phyloP scores from a whole-genome alignment of 2,113 vertebrate genomes.

The Centropristis striata region DNA sequence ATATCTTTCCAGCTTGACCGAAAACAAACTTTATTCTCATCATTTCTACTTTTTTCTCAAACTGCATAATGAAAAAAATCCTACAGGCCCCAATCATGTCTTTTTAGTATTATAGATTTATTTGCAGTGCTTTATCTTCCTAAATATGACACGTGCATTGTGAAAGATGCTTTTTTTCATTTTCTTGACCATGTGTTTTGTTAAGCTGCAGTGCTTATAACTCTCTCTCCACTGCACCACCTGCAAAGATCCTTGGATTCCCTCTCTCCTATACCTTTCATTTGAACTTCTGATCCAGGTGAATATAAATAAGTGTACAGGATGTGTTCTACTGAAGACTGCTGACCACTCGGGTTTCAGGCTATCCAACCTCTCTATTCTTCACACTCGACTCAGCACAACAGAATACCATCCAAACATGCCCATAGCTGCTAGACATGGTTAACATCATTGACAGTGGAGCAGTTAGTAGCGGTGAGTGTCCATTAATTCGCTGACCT shows the following conservation, averaged over 20 bases:
- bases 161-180: neutral
- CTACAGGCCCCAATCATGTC: too few species aligned
- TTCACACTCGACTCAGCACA: conserved; percentile 21
- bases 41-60: too few species aligned
- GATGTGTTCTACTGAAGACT: neutral
- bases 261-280: conserved; percentile 18
- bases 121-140: neutral
- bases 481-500: conserved; percentile 61
- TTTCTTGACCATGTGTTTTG: neutral
- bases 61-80: too few species aligned
- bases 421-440: conserved; percentile 38
- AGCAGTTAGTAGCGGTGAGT: conserved; percentile 4
- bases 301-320: neutral
- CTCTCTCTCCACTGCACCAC: neutral
- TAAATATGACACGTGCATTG: neutral
- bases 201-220: neutral
- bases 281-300: conserved; percentile 12
- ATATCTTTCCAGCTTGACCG: too few species aligned
- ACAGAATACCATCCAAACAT: neutral
- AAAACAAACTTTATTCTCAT: too few species aligned
- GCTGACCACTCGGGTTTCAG: neutral
- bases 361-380: conserved; percentile 8
- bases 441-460: conserved; percentile 38
- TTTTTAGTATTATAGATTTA: neutral
- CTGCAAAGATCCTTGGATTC: neutral